Base-by-base conservation (phyloP, 2,113 vertebrate species). In the Ctenodactylus gundi region DNA sequence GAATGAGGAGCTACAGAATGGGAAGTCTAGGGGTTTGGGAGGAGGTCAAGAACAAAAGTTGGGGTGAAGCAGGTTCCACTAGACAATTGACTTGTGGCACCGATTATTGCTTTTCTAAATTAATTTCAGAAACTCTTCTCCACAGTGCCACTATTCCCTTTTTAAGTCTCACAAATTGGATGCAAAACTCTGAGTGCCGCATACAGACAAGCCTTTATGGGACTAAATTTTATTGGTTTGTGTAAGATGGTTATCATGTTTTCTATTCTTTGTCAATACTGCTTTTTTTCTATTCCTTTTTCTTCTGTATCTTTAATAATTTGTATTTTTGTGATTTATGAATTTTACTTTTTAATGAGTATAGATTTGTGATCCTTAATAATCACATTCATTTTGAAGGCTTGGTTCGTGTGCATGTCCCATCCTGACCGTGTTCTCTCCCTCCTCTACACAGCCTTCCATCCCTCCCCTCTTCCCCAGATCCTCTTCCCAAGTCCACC, bases 241-340 rank as follows among this genome's bases (percentile, higher is more conserved):
- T 91, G 4, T 58, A 76, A 86, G 85, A 55, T 78, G 12, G 64
- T 70, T 89, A 88, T 93, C 72, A 1, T 65, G 60, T 86, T 93
- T n/a, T 23, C n/a, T 81, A 0, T 91, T 51, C 65, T 82, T 58
- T 77, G 60, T 73, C 39, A 23, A 27, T 36, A 46, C 58, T 65
- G 7, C 10, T 49, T 82, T 72, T 82, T 25, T 82, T 82, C 46
- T 60, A 51, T 55, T 67, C 9, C n/a, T 41, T 70, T 55, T 41
- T 65, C 17, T 36, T 78, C 23, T 14, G 11, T 68, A 31, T 39
- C 34, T 67, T 91, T 93, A 86, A 53, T 92, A 65, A 85, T 90
- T 64, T 75, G n/a, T n/a, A n/a, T n/a, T n/a, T n/a, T n/a, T n/a
- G n/a, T n/a, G n/a, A n/a, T n/a, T n/a, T n/a, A n/a, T n/a, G n/a